Conservation (phyloP, 2,113 vertebrate genomes). For the Tauraco erythrolophus region DNA sequence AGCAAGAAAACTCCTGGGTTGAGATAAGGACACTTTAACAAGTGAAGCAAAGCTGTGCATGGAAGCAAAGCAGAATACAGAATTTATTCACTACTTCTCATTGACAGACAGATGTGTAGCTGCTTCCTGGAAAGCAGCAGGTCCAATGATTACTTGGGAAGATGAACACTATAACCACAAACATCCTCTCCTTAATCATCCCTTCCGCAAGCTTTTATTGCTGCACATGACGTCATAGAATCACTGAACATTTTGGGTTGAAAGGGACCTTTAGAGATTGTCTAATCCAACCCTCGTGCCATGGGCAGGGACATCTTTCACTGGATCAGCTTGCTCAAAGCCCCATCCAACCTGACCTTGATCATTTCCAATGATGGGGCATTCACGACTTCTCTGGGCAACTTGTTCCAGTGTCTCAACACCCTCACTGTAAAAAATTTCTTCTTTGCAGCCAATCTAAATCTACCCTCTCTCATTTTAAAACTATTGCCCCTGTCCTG, state of each 20-base stretch:
- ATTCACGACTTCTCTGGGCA: background rate
- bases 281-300: background rate
- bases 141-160: background rate
- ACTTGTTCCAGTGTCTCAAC: background rate
- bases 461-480: background rate
- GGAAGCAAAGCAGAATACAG: background rate
- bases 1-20: background rate
- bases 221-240: background rate
- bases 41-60: background rate
- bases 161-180: background rate
- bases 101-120: background rate
- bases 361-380: too few relatives aligned
- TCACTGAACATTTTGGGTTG: background rate
- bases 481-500: background rate
- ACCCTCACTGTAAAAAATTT: background rate
- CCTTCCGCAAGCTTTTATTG: background rate
- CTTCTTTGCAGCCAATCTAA: background rate
- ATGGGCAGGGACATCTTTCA: background rate
- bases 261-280: accelerated
- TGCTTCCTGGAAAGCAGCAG: background rate
- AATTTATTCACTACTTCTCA: background rate
- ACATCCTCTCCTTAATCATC: background rate
- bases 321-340: background rate
- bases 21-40: background rate
- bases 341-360: background rate